phyloP scores from a whole-genome alignment of 2,113 vertebrate species.

The Engystomops pustulosus region DNA sequence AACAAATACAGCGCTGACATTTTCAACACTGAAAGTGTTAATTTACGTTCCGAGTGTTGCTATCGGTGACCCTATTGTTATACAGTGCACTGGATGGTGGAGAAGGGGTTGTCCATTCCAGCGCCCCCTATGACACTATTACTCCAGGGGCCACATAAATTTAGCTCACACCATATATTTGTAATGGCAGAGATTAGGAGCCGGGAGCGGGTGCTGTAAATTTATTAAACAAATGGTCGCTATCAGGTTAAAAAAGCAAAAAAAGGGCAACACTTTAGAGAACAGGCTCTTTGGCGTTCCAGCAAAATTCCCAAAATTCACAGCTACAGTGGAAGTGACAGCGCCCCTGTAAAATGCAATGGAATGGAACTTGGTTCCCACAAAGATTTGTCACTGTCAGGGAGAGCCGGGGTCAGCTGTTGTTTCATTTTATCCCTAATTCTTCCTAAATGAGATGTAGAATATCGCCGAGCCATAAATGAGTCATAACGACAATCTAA shows the following conservation, averaged over 20 bases:
- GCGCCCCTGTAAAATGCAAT: background rate
- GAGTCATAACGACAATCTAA: constrained; percentile 54
- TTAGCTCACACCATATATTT: background rate
- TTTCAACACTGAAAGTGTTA: background rate
- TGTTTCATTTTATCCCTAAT: constrained; percentile 28
- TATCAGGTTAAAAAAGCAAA: background rate
- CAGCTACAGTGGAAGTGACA: background rate
- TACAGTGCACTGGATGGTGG: background rate
- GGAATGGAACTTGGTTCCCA: background rate
- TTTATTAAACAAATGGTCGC: background rate
- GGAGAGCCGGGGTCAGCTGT: constrained; percentile 12
- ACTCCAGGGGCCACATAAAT: background rate
- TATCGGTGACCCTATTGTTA: background rate
- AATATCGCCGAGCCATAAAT: constrained; percentile 22
- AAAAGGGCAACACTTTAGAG: background rate
- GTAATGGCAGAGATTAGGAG: background rate
- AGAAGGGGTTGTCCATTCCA: background rate
- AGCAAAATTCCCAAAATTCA: background rate
- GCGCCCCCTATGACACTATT: background rate
- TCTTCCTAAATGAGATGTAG: constrained; percentile 33
- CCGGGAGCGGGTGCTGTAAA: background rate
- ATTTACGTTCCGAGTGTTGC: background rate
- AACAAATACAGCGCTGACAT: background rate
- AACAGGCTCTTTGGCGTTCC: background rate
- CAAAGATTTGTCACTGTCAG: constrained; percentile 6